Evolutionary conservation across 2,888 invertebrate species (phyloP).

Genomic region (Zeuzera pyrina): DNA sequence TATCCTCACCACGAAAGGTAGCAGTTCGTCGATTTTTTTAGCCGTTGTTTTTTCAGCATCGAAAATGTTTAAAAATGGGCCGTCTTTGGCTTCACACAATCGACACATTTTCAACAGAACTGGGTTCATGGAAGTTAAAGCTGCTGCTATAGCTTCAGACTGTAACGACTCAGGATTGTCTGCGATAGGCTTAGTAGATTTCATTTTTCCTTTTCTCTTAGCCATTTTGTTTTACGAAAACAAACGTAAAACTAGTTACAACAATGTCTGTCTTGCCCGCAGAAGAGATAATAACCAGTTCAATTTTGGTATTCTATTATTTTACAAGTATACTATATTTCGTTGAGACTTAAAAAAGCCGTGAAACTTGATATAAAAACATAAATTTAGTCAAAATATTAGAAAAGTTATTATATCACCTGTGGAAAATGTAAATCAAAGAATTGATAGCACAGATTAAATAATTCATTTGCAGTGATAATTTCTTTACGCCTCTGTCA

Average conservation of each 20-base stretch:
- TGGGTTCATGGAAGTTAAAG: conserved; percentile 27
- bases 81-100: conserved; percentile 60
- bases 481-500: no score
- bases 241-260: not conserved
- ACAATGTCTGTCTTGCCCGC: no score
- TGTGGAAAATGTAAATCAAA: no score
- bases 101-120: conserved; percentile 53
- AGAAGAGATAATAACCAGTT: no score
- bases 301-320: no score
- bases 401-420: no score
- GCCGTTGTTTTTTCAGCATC: conserved; percentile 52
- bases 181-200: conserved; percentile 19
- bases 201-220: conserved; percentile 40
- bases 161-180: not conserved
- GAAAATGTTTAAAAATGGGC: conserved; percentile 64
- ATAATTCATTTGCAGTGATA: no score
- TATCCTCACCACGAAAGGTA: conserved; percentile 57
- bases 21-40: conserved; percentile 54
- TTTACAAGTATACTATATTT: no score
- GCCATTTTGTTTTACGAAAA: conserved; percentile 31
- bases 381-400: no score
- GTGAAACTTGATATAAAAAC: no score
- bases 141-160: conserved; percentile 30
- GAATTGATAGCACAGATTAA: no score
- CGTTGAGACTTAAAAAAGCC: no score